These are phyloP conservation scores for Toxotes chatareus DNA, from an alignment of 2,113 vertebrate species.

Conservation along the genomic window DNA sequence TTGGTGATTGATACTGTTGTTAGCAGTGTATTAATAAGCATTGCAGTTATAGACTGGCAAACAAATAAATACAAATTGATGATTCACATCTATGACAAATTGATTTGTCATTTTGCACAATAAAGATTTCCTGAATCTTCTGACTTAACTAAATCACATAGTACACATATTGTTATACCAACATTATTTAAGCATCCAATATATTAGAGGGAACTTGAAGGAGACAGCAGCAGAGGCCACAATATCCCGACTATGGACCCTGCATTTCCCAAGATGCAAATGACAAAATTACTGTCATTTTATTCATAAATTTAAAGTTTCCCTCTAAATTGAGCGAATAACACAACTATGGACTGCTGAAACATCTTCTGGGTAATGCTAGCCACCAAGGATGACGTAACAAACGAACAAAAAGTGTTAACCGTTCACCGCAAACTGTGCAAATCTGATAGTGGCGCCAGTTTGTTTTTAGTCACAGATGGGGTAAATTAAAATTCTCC, in stretches of 20 bases:
- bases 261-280: neutral
- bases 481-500: neutral
- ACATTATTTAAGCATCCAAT: neutral
- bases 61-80: neutral
- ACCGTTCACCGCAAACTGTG: neutral
- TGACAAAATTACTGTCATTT: no score
- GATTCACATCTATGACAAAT: neutral
- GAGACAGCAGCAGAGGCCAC: neutral
- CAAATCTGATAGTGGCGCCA: neutral
- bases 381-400: neutral
- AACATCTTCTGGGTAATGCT: neutral
- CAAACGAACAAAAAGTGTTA: neutral
- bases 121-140: neutral
- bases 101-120: neutral
- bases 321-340: neutral
- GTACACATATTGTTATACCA: neutral
- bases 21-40: neutral
- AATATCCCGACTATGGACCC: neutral
- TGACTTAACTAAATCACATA: neutral
- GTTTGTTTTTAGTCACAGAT: neutral
- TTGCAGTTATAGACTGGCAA: neutral
- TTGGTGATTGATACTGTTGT: neutral
- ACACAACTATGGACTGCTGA: neutral
- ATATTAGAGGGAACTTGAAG: neutral
- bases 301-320: neutral